These are phyloP conservation scores for Allolobophora icterica DNA, from an alignment of 2,888 invertebrate genomes.

Conservation along the genomic window DNA sequence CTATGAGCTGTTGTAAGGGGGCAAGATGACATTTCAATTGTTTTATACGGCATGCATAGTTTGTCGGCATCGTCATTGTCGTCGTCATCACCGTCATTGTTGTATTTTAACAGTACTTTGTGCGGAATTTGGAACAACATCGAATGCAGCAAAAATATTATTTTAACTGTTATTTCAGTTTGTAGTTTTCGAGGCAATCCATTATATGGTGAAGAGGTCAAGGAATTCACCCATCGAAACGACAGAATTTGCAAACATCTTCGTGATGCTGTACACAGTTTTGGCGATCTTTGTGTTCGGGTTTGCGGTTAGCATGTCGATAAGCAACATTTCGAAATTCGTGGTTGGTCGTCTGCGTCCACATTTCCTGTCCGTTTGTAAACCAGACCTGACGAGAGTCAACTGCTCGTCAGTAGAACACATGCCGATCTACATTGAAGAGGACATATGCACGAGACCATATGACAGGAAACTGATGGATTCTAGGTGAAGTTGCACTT, in stretches of 20 bases:
- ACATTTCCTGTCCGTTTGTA: conserved; percentile 88
- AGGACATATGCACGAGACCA: conserved; percentile 31
- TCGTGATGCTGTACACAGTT: not conserved
- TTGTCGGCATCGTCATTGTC: not conserved
- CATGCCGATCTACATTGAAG: conserved; percentile 70
- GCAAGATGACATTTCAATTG: not conserved
- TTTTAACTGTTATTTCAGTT: not conserved
- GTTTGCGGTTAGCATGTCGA: conserved; percentile 73
- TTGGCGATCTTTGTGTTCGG: conserved; percentile 21
- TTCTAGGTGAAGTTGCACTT: not conserved
- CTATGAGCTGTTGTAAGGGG: not conserved
- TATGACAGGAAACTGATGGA: not conserved
- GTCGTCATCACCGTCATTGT: not conserved
- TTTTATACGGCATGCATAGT: not conserved
- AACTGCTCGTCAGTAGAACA: conserved; percentile 48
- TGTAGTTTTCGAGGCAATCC: not conserved
- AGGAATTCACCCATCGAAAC: not conserved
- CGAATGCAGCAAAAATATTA: not conserved
- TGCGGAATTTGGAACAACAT: too few species aligned
- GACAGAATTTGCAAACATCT: conserved; percentile 41
- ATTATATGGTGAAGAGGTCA: not conserved
- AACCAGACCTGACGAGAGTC: conserved; percentile 69
- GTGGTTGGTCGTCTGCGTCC: conserved; percentile 84
- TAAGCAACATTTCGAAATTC: conserved; percentile 90
- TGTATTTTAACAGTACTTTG: not conserved